Percentiles rank a stretch among this genome's conserved stretches.
phyloP scores from a whole-genome alignment of 2,113 vertebrate species.

The Cyphomyrus discorhynchus region DNA sequence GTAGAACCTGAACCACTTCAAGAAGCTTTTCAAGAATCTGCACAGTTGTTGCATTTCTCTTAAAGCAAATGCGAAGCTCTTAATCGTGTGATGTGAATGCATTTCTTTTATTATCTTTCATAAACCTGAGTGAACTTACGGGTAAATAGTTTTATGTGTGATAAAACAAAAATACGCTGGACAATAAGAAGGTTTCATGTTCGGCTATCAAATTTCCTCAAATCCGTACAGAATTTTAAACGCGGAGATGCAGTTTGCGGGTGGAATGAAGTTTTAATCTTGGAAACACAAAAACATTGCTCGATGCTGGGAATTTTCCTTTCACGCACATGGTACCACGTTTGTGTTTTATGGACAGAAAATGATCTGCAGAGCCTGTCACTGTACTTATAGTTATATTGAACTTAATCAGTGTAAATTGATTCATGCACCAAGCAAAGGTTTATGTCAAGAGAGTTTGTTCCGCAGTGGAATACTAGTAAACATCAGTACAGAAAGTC shows the following conservation, averaged over 20 bases:
- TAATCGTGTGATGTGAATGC: not conserved
- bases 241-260: not conserved
- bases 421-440: not conserved
- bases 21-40: not conserved
- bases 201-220: not conserved
- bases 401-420: not conserved
- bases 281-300: not conserved
- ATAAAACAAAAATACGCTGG: not conserved
- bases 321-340: not conserved
- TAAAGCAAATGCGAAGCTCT: not conserved
- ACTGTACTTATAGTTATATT: not conserved
- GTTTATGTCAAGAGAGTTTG: not conserved
- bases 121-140: not conserved
- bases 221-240: not conserved
- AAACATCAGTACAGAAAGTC: not conserved
- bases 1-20: not conserved
- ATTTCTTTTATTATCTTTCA: not conserved
- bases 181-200: not conserved
- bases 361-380: not conserved
- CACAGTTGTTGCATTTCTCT: not conserved
- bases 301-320: not conserved
- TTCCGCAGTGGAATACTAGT: not conserved
- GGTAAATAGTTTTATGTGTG: not conserved
- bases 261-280: not conserved
- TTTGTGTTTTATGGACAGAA: not conserved